These are phyloP conservation scores for Botia almorhae DNA, from an alignment of 2,797 vertebrate genomes.

Conservation along the genomic window DNA sequence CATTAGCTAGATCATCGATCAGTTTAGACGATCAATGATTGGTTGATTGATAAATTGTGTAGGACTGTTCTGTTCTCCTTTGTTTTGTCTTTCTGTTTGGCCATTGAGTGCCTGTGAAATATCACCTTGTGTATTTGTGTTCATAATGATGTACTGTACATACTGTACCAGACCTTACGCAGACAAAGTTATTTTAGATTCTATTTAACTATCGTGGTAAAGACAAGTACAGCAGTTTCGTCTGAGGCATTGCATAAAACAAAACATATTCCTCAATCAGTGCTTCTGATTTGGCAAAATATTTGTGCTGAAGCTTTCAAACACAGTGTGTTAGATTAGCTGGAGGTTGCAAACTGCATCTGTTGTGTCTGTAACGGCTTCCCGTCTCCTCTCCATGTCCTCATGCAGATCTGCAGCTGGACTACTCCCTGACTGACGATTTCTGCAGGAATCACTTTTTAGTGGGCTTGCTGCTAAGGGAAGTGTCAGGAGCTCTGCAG, in stretches of 20 bases:
- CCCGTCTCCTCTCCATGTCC: neutral
- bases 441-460: slow-evolving; percentile 98
- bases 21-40: slow-evolving; percentile 7
- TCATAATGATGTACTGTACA: neutral
- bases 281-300: neutral
- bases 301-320: neutral
- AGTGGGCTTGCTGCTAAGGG: slow-evolving; percentile 90
- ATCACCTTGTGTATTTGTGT: slow-evolving; percentile 8
- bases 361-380: neutral
- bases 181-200: no score
- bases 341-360: neutral
- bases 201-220: neutral
- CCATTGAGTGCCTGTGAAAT: neutral
- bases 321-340: neutral
- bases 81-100: neutral
- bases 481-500: slow-evolving; percentile 91
- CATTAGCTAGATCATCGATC: neutral
- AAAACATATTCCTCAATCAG: no score
- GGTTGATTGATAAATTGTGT: neutral
- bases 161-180: no score
- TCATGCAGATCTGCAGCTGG: slow-evolving; percentile 89
- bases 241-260: no score
- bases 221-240: slow-evolving; percentile 3
- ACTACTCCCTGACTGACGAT: slow-evolving; percentile 94
- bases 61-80: neutral